Conservation (phyloP, 2,113 vertebrate genomes). For the Ophthalmolycus amberensis region DNA sequence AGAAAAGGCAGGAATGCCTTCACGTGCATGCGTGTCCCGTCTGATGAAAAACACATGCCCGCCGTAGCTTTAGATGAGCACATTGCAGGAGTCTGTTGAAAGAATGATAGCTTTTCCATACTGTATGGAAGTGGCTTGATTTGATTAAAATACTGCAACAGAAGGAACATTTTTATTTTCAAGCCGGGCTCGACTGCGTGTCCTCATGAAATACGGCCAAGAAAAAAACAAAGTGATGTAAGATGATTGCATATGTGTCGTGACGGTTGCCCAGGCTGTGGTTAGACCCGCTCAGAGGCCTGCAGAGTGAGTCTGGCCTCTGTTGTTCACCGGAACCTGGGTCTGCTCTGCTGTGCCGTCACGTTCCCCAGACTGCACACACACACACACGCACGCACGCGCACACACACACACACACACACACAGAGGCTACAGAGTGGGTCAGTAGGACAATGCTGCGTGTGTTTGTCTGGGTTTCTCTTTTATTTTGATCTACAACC, state of each 20-base stretch:
- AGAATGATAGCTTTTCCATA: not conserved
- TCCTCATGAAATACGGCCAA: conserved; percentile 7
- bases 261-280: conserved; percentile 3
- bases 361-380: conserved; percentile 59
- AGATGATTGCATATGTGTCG: conserved; percentile 28
- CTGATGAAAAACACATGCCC: conserved; percentile 74
- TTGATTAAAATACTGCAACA: conserved; percentile 36
- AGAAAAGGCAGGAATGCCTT: conserved; percentile 44
- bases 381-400: not conserved
- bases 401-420: conserved; percentile 3
- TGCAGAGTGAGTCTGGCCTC: conserved; percentile 30
- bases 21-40: conserved; percentile 38
- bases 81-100: not conserved
- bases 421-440: conserved; percentile 54
- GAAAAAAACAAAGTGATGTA: conserved; percentile 23
- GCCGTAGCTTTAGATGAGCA: conserved; percentile 4
- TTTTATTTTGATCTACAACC: conserved; percentile 62
- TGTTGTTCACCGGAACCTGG: conserved; percentile 38
- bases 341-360: conserved; percentile 49
- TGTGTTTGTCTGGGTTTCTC: conserved; percentile 45
- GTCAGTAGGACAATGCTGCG: conserved; percentile 74
- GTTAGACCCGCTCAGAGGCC: conserved; percentile 24
- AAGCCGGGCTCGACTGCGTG: conserved; percentile 8
- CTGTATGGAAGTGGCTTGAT: conserved; percentile 19
- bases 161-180: not conserved